Evolutionary conservation across 2,113 vertebrate species (phyloP).

Genomic region (Bubo blakistoni): DNA sequence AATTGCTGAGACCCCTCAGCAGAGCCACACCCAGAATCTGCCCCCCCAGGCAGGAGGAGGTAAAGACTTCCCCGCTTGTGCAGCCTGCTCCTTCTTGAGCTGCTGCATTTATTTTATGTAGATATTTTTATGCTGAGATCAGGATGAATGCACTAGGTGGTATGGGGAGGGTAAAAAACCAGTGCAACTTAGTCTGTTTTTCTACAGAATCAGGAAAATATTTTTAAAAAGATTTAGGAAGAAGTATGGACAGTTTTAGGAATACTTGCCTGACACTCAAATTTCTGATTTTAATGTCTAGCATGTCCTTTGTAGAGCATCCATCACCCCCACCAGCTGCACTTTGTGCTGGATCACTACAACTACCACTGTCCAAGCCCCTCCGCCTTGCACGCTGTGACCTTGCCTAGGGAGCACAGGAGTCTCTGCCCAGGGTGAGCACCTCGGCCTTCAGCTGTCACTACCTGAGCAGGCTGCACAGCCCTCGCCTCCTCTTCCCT

Average conservation of each 20-base stretch:
- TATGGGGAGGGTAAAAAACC: accelerated
- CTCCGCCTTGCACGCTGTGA: background rate
- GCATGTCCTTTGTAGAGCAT: background rate
- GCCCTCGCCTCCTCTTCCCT: background rate
- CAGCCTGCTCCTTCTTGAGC: background rate
- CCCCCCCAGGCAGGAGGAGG: accelerated
- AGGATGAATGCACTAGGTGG: background rate
- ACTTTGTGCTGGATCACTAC: accelerated
- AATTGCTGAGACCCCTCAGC: background rate
- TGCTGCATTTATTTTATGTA: accelerated
- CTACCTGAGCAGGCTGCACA: background rate
- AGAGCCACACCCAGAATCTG: background rate
- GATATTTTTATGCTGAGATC: background rate
- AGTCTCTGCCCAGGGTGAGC: accelerated
- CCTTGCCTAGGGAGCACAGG: background rate
- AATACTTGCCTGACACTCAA: background rate
- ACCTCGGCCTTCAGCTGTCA: background rate
- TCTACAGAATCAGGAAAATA: background rate
- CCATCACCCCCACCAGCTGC: background rate
- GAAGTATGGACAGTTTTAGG: background rate
- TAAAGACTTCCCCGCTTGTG: accelerated
- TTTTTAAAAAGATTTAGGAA: accelerated
- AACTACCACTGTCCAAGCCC: background rate
- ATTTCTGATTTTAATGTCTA: background rate
- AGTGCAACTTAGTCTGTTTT: background rate